Base-by-base conservation (phyloP, 2,888 invertebrate genomes). In the Strigamia maritima region DNA sequence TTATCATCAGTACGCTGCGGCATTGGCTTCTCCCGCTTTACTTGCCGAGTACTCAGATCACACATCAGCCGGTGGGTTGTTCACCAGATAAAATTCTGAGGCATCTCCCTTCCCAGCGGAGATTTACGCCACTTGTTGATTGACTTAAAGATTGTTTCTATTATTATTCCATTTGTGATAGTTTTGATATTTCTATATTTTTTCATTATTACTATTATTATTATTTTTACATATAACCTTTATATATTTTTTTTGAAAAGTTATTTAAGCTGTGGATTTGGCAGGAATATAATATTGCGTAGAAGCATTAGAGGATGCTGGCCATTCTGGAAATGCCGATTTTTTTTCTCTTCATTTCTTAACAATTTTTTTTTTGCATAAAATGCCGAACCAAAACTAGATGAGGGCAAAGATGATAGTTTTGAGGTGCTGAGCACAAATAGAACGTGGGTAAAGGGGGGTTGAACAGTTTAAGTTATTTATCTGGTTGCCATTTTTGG, bases 1-100 rank as follows among this genome's bases (percentile, higher is more conserved):
- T 86, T 95, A 94, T 88, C 93, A 92, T 86, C 94, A 94, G 88
- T 95, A 95, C 88, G 94, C 94, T 79, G 94, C 95, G 81, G 89
- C 94, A 84, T 89, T 91, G 91, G 80, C 93, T 93, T 84, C 94
- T 94, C 82, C 90, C 94, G 83, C 91, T 93, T 82, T 84, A 76
- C 82, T 84, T 76, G 91, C 93, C 82, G 84, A 85, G 80, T 85
- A 85, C 81, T 82, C 84, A 54, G 95, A 95, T 89, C 94, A 95
- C 91, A 92, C 82, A 24, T 79, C 80, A 79, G 81, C 94, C 91
- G 95, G 95, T 95, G 95, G 94, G 95, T 93, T 92, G 88, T 93
- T 92, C 90, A 92, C 92, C 88, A 92, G 92, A 90, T 92, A 90
- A 92, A 75, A 75, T 70, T 38, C 40, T 40, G 76, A 40, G 22